Evolutionary conservation across 2,113 vertebrate genomes (phyloP).

Genomic region (Perca schrenkii): DNA sequence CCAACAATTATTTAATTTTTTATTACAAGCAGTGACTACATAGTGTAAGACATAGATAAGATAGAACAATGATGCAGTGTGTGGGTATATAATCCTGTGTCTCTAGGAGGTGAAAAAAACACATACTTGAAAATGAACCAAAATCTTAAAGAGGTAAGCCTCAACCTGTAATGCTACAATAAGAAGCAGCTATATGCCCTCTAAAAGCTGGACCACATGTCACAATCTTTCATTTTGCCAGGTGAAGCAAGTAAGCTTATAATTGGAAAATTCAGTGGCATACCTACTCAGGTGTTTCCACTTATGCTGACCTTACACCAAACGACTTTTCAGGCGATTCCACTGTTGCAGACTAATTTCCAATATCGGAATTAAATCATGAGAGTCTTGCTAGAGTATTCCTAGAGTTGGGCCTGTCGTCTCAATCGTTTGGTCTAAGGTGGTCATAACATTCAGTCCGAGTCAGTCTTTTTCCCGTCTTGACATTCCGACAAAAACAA

Average conservation of each 20-base stretch:
- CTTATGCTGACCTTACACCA: background rate
- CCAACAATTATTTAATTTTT: background rate
- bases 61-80: background rate
- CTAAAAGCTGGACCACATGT: background rate
- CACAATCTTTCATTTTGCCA: background rate
- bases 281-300: background rate
- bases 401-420: no score
- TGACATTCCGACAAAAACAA: no score
- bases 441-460: no score
- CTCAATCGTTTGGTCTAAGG: no score
- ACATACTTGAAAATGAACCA: background rate
- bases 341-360: no score
- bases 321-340: no score
- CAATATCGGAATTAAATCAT: no score
- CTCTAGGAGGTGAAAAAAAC: background rate
- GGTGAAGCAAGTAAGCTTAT: background rate
- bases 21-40: no score
- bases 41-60: background rate
- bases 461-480: no score
- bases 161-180: background rate
- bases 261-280: background rate
- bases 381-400: no score
- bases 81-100: background rate
- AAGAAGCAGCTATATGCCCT: background rate
- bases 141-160: background rate